Conservation (phyloP, 2,797 vertebrate species). For the Typhlichthys subterraneus region DNA sequence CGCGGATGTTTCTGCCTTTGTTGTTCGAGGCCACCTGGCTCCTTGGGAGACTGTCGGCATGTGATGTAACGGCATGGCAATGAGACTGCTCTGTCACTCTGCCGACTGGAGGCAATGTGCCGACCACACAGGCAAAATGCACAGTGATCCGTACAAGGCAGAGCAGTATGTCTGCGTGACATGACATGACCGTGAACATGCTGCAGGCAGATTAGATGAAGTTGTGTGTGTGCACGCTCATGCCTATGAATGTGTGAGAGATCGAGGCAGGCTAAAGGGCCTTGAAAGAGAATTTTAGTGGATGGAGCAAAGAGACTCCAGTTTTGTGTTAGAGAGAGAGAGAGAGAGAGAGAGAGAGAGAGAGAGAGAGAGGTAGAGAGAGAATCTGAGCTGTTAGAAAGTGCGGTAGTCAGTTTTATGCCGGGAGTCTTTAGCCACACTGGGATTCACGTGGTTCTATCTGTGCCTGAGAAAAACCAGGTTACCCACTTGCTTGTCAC, state of each 20-base stretch:
- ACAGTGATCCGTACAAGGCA: constrained; percentile 38
- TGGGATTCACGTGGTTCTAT: constrained; percentile 58
- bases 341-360: constrained; percentile 24
- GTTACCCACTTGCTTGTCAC: constrained; percentile 79
- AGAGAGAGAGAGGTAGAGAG: constrained; percentile 5
- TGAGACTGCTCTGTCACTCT: constrained; percentile 55
- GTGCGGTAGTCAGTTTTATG: constrained; percentile 16
- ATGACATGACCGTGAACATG: constrained; percentile 1
- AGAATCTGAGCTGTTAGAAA: neutral
- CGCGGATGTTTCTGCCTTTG: constrained; percentile 22
- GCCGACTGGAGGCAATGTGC: constrained; percentile 62
- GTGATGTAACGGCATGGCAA: constrained; percentile 71
- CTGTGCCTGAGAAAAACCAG: constrained; percentile 76
- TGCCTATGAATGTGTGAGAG: neutral
- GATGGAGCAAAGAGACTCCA: constrained; percentile 19
- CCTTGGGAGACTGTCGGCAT: constrained; percentile 61
- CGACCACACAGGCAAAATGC: constrained; percentile 49
- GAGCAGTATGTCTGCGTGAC: constrained; percentile 1
- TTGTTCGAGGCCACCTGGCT: constrained; percentile 65
- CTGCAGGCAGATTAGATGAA: constrained; percentile 19
- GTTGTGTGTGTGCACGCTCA: constrained; percentile 10
- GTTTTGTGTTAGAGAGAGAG: neutral
- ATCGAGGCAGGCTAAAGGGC: neutral
- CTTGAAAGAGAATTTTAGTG: constrained; percentile 30
- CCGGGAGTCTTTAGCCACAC: constrained; percentile 31